Conservation (phyloP, 2,888 invertebrate species). For the Euplagia quadripunctaria region DNA sequence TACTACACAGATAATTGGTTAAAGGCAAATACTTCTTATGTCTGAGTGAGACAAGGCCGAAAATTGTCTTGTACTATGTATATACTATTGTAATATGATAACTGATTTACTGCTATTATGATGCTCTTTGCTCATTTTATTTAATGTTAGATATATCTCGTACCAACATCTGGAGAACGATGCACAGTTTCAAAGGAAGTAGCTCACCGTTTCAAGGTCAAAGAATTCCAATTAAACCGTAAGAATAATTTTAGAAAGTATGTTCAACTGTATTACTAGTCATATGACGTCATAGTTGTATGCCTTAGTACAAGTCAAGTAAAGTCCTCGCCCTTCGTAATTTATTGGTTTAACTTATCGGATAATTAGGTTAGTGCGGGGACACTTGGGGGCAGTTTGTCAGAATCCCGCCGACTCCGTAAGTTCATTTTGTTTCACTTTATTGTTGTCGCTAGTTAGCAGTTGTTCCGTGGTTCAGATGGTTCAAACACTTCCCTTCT, state of each 20-base stretch:
- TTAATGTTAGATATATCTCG: neutral
- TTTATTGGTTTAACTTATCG: conserved; percentile 76
- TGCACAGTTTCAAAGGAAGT: no score
- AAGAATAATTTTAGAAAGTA: neutral
- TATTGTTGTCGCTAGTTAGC: conserved; percentile 50
- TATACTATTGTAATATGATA: neutral
- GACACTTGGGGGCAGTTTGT: conserved; percentile 78
- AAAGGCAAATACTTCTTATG: no score
- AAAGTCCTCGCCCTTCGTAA: conserved; percentile 53
- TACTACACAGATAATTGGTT: no score
- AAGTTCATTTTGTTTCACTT: conserved; percentile 59
- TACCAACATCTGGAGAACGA: neutral
- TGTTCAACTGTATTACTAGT: neutral
- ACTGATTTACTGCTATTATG: no score
- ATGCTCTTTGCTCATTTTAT: no score
- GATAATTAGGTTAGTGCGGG: conserved; percentile 76
- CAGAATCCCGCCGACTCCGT: conserved; percentile 63
- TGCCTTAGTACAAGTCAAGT: conserved; percentile 36
- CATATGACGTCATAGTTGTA: conserved; percentile 10
- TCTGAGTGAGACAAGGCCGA: no score
- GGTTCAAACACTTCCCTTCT: conserved; percentile 12
- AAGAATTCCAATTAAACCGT: neutral
- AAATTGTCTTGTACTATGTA: neutral
- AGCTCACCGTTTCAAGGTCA: neutral
- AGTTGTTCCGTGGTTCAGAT: conserved; percentile 22